Evolutionary conservation across 1,140 invertebrate genomes (phyloP), one percentile per base, ranked within the genome.

Genomic region (Oryctes rhinoceros): DNA sequence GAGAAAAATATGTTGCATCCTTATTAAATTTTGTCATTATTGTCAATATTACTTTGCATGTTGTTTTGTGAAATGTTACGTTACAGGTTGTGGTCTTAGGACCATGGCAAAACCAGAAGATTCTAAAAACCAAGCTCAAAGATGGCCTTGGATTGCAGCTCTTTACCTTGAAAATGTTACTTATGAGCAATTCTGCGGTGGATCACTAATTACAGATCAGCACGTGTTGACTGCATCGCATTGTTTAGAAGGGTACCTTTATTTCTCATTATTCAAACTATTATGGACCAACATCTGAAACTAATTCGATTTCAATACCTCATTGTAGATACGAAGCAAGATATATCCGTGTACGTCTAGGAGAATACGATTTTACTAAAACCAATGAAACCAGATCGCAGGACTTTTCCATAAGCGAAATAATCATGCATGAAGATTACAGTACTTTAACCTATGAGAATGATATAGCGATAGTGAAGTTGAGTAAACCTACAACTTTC

Each of bases 201-300:
- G 94, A 1, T 92, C 91, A 0, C 89, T 97, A 3, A 93, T 97
- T 80, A 94, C 94, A 0, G 93, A 95, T 84, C 88, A 90, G 78
- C 94, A 95, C 85, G 90, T 97, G 2, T 89, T 96, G 0, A 96
- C 94, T 0, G 96, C 96, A 0, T 94, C 94, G 3, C 95, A 96
- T 87, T 97, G 95, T 83, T 82, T 80, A 7, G 74, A 76, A n/a
- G 74, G 74, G 30, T 74, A 74, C 0, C 4, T 1, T 74, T 4
- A 74, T 74, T 35, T 2, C 3, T 74, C 18, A 74, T 3, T 6
- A 15, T 24, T 3, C 24, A 74, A 30, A 24, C 35, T 74, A 18
- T 74, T 24, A 30, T 2, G 24, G 24, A 30, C 2, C 24, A 30
- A 30, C 0, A 30, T 30, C 24, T 30, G 24, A 30, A 30, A 30